Conservation (phyloP, 2,888 invertebrate genomes). For the Lordiphosa fenestrarum region DNA sequence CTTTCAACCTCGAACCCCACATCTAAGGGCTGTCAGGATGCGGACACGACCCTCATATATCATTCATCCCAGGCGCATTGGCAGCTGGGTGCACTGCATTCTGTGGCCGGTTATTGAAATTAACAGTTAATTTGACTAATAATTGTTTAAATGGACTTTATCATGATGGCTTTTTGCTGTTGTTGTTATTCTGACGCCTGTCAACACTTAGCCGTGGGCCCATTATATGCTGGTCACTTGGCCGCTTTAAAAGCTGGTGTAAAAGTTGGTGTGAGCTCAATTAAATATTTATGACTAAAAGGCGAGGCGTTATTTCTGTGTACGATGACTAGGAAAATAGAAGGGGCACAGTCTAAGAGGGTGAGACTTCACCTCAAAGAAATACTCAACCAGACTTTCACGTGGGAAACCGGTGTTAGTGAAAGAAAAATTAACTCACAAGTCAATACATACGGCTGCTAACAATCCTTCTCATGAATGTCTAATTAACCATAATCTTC, state of each 20-base stretch:
- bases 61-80: constrained; percentile 1
- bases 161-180: constrained; percentile 29
- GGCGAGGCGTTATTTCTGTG: neutral
- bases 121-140: constrained; percentile 69
- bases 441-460: neutral
- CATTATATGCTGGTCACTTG: constrained; percentile 12
- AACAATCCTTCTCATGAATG: neutral
- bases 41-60: constrained; percentile 35
- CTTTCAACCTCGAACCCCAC: constrained; percentile 15
- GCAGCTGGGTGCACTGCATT: neutral
- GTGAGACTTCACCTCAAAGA: neutral
- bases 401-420: too few relatives aligned
- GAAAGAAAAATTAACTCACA: too few relatives aligned
- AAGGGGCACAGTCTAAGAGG: too few relatives aligned
- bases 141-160: constrained; percentile 60
- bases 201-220: constrained; percentile 6
- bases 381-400: neutral
- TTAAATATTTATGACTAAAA: constrained; percentile 7
- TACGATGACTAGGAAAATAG: neutral
- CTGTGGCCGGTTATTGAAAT: constrained; percentile 48
- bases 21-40: neutral
- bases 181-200: constrained; percentile 3
- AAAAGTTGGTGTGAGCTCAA: constrained; percentile 2
- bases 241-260: neutral
- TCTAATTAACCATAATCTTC: neutral